Base-by-base conservation (phyloP, 2,797 vertebrate genomes). In the Acrossocheilus wenchowensis region DNA sequence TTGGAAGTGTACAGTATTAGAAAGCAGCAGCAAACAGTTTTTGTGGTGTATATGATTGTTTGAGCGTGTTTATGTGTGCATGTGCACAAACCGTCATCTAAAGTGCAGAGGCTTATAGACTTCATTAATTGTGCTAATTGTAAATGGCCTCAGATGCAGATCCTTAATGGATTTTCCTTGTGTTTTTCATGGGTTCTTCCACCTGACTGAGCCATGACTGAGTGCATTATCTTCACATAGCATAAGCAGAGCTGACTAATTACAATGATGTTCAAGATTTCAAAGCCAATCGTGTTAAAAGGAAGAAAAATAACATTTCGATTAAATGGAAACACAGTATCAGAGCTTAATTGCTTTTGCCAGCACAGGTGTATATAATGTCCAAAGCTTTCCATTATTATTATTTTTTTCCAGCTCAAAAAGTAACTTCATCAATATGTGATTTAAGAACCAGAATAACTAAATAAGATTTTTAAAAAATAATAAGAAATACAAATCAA, bases 111-210 rank as follows among this genome's bases (percentile, higher is more conserved):
- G 73, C 43, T 41, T 78, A 78, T 57, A 71, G 64, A 71, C 36
- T 54, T 71, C 48, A 60, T 75, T 57, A 85, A 69, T 78, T 68
- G 83, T 26, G 45, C 71, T 83, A 48, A 83, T 75, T 78, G 83
- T 54, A 78, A 84, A 84, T 78, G n/a, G 17, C 74, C 6, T 78
- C 3, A 15, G 23, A 84, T 14, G 48, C 74, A 54, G 62, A 17
- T 8, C 36, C 34, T 78, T 84, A 84, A 84, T 84, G 83, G 83
- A 78, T 81, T 81, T 81, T 39, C 45, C 19, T 52, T 80, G 77
- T 48, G 79, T 69, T 77, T 75, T 77, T 77, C 43, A 77, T 73
- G 19, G 30, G 26, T 52, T 68, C 57, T 77, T 77, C 43, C 45
- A 84, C 45, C 57, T 84, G 57, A 77, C 73, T 77, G 43, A 84